Base-by-base conservation (phyloP, 2,113 vertebrate genomes). In the Paedocypris sp. region DNA sequence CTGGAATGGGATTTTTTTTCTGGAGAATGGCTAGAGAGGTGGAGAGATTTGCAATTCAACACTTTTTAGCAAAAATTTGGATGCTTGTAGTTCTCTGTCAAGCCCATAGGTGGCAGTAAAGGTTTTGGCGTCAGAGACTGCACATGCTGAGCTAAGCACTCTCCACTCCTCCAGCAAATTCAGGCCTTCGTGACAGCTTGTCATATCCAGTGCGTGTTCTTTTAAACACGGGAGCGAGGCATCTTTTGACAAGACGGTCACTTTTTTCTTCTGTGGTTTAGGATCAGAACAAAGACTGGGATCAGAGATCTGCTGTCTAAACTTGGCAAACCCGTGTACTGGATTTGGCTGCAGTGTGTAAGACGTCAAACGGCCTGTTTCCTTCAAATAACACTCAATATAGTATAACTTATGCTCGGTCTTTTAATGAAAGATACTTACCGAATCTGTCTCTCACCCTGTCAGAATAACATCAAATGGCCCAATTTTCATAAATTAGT, bases 121-220 rank as follows among this genome's bases (percentile, higher is more conserved):
- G 70, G 20, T 68, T 61, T 62, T 61, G 33, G 53, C 28, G 62
- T 45, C 32, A 20, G 8, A n/a, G 52, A 15, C 12, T 36, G 16
- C 46, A 47, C 57, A 65, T 65, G 70, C 70, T 72, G 66, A 72
- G 64, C 62, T 72, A 68, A 67, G 70, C 70, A 68, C 50, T 64
- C 61, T 57, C 38, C 18, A n/a, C n/a, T 52, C 29, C 16, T 26
- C 18, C 28, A 31, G 45, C 12, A 41, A 43, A 39, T 2, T 20
- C 33, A 22, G 20, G 11, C 5, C 16, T 62, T 62, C 50, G 65
- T 64, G 57, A 49, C 57, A 66, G 61, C 51, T 53, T 66, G 68
- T 51, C 58, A 35, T 16, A 32, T 32, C 41, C 23, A 6, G 48
- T 33, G 38, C 12, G 12, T 49, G 15, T 66, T 38, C 38, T 57